A percentile compares a stretch with the other conserved stretches of the same genome.
phyloP scores from a whole-genome alignment of 35 echinoderm and acorn worm species.

The Ophioderma brevispina region DNA sequence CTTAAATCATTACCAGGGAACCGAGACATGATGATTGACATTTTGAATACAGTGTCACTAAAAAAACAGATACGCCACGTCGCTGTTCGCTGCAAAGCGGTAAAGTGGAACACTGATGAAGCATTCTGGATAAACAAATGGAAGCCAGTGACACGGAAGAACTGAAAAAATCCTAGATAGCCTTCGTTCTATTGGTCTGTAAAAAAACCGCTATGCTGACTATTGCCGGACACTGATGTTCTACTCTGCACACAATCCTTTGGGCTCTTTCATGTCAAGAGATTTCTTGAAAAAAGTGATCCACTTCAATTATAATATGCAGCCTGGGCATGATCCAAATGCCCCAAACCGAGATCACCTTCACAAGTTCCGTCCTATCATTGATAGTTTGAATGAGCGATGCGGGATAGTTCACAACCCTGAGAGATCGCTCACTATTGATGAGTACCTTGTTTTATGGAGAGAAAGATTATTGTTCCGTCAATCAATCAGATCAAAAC shows the following conservation, averaged over 20 bases:
- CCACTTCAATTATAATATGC: conserved; percentile 23
- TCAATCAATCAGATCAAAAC: too few relatives aligned
- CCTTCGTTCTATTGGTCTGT: not conserved
- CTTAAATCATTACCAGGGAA: not conserved
- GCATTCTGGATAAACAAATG: not conserved
- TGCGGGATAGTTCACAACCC: too few relatives aligned
- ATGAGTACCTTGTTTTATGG: not conserved
- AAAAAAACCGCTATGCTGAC: not conserved
- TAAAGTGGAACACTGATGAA: not conserved
- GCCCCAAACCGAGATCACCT: not conserved
- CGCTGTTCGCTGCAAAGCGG: conserved; percentile 21
- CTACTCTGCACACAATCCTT: not conserved
- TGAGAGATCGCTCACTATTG: too few relatives aligned
- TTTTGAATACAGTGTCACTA: not conserved
- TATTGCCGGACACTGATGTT: conserved; percentile 18
- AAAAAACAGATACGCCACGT: conserved; percentile 35
- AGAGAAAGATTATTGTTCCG: too few relatives aligned
- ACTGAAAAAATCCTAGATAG: conserved; percentile 19
- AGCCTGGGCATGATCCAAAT: conserved; percentile 24
- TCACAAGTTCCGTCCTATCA: too few relatives aligned
- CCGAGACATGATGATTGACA: conserved; percentile 1
- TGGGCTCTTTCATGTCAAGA: not conserved
- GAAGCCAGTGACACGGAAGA: conserved; percentile 7
- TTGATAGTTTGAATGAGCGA: too few relatives aligned
- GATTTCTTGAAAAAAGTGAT: not conserved